Evolutionary conservation across 2,888 invertebrate species (phyloP).

Genomic region (Osmoderma eremita): DNA sequence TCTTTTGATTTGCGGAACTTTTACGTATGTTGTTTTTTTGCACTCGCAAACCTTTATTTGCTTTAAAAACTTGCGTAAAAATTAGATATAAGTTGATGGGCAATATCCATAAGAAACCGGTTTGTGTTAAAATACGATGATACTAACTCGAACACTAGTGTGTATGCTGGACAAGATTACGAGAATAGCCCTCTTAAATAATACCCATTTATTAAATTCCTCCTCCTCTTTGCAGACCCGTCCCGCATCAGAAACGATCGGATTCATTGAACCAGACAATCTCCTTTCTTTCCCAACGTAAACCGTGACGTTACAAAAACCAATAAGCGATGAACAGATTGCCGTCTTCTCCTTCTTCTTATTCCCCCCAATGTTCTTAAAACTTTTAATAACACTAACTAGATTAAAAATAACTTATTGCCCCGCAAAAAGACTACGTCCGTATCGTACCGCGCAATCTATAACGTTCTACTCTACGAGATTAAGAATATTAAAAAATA

Average conservation of each 20-base stretch:
- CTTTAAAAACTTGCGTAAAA: constrained; percentile 18
- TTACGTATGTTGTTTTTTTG: too few relatives aligned
- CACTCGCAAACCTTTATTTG: background rate
- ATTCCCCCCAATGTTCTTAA: constrained; percentile 20
- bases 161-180: constrained; percentile 7
- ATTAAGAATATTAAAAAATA: constrained; percentile 26
- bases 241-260: constrained; percentile 38
- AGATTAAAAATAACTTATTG: constrained; percentile 42
- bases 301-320: constrained; percentile 41
- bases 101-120: constrained; percentile 19
- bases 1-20: too few relatives aligned
- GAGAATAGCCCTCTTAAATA: constrained; percentile 32
- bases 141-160: constrained; percentile 13
- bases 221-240: constrained; percentile 31
- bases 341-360: constrained; percentile 9
- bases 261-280: constrained; percentile 31
- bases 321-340: constrained; percentile 40
- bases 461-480: constrained; percentile 8
- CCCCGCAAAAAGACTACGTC: constrained; percentile 7
- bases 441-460: constrained; percentile 10
- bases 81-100: constrained; percentile 12
- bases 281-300: constrained; percentile 22
- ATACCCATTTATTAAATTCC: constrained; percentile 35
- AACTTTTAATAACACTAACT: constrained; percentile 40
- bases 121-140: constrained; percentile 13